Conservation (phyloP, 2,113 vertebrate species). For the Rhinopomastus cyanomelas region DNA sequence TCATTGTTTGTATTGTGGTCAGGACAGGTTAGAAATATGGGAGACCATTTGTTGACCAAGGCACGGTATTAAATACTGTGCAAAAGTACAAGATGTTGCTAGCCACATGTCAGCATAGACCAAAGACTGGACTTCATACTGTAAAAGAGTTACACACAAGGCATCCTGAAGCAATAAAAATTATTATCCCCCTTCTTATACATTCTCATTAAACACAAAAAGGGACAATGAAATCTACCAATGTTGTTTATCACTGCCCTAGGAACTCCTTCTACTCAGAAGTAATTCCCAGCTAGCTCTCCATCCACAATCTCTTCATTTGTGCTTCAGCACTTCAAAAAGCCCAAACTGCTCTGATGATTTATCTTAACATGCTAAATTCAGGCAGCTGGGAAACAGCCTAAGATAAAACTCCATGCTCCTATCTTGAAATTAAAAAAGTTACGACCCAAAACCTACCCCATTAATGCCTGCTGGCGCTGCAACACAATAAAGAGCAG, state of each 20-base stretch:
- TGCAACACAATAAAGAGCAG: background rate
- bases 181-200: background rate
- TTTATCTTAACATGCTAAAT: background rate
- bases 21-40: background rate
- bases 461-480: background rate
- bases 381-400: background rate
- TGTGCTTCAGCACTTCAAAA: constrained; percentile 15
- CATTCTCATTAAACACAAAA: background rate
- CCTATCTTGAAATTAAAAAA: background rate
- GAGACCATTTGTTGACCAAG: background rate
- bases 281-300: background rate
- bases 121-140: background rate
- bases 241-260: background rate
- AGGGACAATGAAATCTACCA: background rate
- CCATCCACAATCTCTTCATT: background rate
- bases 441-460: background rate
- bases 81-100: background rate
- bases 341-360: background rate
- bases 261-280: background rate
- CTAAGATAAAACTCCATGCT: background rate
- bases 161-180: background rate
- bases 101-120: background rate
- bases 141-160: background rate
- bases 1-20: background rate
- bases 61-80: background rate